Evolutionary conservation across 2,888 invertebrate species (phyloP), one percentile per base, ranked within the genome.

Genomic region (Tridacna crocea): DNA sequence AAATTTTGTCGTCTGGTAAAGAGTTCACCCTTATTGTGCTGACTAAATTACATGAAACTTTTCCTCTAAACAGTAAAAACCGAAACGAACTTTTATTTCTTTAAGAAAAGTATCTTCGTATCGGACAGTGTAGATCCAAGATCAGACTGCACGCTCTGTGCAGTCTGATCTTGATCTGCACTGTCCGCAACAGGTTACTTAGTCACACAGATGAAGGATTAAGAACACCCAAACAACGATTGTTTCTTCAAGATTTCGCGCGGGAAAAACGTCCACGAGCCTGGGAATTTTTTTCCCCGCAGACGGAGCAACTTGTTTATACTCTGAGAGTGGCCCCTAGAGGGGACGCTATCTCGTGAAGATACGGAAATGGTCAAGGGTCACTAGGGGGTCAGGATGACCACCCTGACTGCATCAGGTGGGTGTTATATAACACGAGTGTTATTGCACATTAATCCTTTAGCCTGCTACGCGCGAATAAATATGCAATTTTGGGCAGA

Each of bases 301-400:
- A 70, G 70, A 70, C 70, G 17, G 51, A 66, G 51, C 47, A 70
- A 48, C 48, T 70, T 70, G 70, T 70, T 70, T 70, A 70, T 70
- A 24, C 51, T 70, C 70, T n/a, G 70, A 70, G 70, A 51, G 51
- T 51, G 10, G n/a, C 36, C 51, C 51, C 70, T 51, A 12, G 15
- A 4, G 70, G 48, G 51, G 22, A n/a, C 61, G 68, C 70, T 70
- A 70, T 70, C 70, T 70, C 70, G 27, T 51, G 24, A 70, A 70
- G 70, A 70, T 70, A 70, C 46, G 70, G 70, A 70, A 70, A n/a
- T 70, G 51, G 22, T 70, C 51, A 51, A 36, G 51, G 70, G 70
- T 70, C 70, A 70, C 6, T 24, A 70, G 51, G 70, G 48, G 70
- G 48, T 70, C 47, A 70, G 22, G 51, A 51, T 70, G 70, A 48